A percentile compares a stretch with the other conserved stretches of the same genome.
Evolutionary conservation across 2,113 vertebrate species (phyloP).

Genomic region (Kobus ellipsiprymnus): DNA sequence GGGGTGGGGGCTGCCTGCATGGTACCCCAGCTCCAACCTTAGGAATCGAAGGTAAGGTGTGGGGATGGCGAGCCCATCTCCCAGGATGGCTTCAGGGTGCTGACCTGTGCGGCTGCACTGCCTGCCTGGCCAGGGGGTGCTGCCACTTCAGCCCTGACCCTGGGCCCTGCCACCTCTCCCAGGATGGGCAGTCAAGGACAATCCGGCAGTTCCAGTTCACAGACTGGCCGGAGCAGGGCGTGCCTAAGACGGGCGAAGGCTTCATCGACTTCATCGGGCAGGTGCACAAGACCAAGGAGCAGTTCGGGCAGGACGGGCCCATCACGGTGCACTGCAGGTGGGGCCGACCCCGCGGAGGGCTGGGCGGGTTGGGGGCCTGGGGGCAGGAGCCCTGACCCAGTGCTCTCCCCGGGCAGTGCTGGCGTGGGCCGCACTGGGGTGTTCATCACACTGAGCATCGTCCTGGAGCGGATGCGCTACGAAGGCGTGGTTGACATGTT

Average conservation of each 20-base stretch:
- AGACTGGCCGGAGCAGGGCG: constrained; percentile 98
- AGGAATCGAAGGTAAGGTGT: background rate
- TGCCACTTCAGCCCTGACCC: background rate
- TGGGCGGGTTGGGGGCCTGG: fast-evolving
- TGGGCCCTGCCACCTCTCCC: background rate
- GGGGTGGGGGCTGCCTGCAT: background rate
- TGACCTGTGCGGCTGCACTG: background rate
- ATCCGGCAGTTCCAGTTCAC: constrained; percentile 99
- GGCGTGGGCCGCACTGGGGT: constrained; percentile 96
- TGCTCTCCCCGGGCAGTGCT: constrained; percentile 79
- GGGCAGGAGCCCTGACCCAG: background rate
- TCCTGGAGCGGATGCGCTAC: constrained; percentile 96
- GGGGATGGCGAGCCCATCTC: fast-evolving
- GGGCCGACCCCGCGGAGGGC: background rate
- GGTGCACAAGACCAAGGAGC: constrained; percentile 99
- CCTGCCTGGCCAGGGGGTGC: background rate
- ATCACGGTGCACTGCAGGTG: constrained; percentile 99
- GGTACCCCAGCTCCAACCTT: background rate
- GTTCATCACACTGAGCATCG: constrained; percentile 96
- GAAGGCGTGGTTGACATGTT: constrained; percentile 98
- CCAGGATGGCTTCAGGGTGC: background rate
- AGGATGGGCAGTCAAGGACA: constrained; percentile 98
- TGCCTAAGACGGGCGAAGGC: constrained; percentile 96
- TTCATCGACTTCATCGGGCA: constrained; percentile 99
- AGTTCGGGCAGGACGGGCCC: constrained; percentile 97